Evolutionary conservation across 2,797 vertebrate genomes (phyloP).

Genomic region (Schizothorax lantsangensis): DNA sequence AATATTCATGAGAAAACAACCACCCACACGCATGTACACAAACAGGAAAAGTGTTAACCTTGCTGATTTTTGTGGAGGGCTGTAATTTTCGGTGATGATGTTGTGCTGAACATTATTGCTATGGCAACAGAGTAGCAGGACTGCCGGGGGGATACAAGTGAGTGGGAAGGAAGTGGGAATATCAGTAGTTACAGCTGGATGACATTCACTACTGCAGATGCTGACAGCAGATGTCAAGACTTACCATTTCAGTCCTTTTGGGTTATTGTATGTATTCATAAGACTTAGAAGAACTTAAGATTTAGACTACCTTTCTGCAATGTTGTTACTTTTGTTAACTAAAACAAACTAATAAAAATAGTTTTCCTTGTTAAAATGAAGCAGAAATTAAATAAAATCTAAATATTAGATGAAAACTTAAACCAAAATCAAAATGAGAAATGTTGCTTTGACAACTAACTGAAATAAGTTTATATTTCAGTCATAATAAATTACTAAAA

Average conservation of each 20-base stretch:
- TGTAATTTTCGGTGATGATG: constrained; percentile 31
- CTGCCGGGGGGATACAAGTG: background rate
- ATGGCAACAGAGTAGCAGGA: constrained; percentile 28
- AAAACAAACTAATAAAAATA: background rate
- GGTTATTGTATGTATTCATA: background rate
- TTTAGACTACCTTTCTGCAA: background rate
- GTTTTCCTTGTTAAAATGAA: background rate
- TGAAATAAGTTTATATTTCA: too few relatives aligned
- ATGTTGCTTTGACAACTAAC: background rate
- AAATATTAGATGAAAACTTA: background rate
- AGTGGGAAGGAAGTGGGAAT: constrained; percentile 15
- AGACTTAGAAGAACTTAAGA: background rate
- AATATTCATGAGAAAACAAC: constrained; percentile 38
- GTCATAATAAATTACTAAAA: too few relatives aligned
- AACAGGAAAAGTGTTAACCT: constrained; percentile 38
- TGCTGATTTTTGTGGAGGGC: constrained; percentile 16
- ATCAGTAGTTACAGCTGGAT: constrained; percentile 18
- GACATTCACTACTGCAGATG: background rate
- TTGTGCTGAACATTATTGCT: constrained; percentile 45
- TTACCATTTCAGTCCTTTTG: background rate
- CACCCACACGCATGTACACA: constrained; percentile 44
- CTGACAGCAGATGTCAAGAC: constrained; percentile 18
- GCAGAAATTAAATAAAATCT: background rate
- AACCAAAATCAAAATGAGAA: background rate
- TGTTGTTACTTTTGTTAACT: background rate